phyloP scores from a whole-genome alignment of 2,888 invertebrate species.

The Drosophila melanosoma region DNA sequence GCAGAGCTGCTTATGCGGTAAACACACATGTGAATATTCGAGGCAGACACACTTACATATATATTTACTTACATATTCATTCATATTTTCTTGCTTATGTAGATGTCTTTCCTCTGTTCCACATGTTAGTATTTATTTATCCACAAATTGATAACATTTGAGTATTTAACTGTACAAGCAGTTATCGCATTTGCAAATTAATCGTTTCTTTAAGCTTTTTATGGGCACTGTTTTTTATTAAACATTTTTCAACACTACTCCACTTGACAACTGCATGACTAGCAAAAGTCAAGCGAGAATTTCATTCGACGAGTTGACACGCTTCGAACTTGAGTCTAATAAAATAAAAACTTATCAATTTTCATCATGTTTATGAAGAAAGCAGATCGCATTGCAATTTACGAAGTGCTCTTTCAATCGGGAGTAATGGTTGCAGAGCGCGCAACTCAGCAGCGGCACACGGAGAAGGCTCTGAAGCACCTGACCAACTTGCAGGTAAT shows the following conservation, averaged over 20 bases:
- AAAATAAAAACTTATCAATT: background rate
- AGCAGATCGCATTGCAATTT: conserved; percentile 26
- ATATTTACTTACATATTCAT: background rate
- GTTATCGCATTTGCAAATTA: background rate
- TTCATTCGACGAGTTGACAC: background rate
- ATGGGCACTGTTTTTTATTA: background rate
- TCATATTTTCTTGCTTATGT: background rate
- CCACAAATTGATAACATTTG: background rate
- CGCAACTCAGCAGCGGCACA: conserved; percentile 29
- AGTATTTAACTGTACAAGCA: background rate
- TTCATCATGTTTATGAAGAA: conserved; percentile 40
- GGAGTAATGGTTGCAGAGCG: conserved; percentile 42
- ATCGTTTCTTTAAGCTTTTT: background rate
- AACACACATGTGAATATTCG: background rate
- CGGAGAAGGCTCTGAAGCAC: conserved; percentile 27
- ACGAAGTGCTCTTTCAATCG: conserved; percentile 36
- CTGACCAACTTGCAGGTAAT: conserved; percentile 47
- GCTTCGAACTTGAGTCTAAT: background rate
- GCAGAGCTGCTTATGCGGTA: background rate
- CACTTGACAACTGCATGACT: background rate
- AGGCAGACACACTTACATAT: background rate
- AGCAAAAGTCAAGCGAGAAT: background rate
- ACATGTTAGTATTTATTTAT: background rate
- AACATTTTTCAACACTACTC: background rate
- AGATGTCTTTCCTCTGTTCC: background rate